Evolutionary conservation across 2,113 vertebrate genomes (phyloP), one percentile per base, ranked within the genome.

Genomic region (Agapornis roseicollis): DNA sequence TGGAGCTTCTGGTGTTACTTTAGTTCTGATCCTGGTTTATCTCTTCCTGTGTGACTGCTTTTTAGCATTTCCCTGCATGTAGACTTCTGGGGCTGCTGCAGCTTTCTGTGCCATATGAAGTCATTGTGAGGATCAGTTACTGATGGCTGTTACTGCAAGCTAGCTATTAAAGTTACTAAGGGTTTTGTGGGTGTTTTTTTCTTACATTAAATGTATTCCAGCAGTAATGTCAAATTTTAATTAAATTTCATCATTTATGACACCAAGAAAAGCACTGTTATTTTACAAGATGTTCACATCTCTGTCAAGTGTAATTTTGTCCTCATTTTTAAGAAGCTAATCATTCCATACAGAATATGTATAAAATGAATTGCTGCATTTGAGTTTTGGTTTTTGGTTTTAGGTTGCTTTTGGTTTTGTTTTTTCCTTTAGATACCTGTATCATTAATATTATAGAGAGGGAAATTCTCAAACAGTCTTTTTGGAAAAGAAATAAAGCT

Each of bases 191-290:
- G 29, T 24, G 5, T 44, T 76, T 77, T 27, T 27, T 85, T 77
- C n/a, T 88, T 88, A 71, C 46, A 28, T 39, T 91, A 78, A 74
- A 85, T 64, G 50, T 70, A 60, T 73, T 89, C 92, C 79, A 85
- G 46, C 71, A 63, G 28, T 68, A 85, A 69, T 28, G 27, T 72
- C 76, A 77, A 68, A 88, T 85, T 85, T 80, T 73, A 90, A 83
- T 92, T 87, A 49, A 42, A 80, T 78, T 58, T 85, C 3, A 12
- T 86, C 17, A 41, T 84, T 71, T 2, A 3, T 55, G 13, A 76
- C 17, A 35, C 39, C 58, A 77, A 77, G 41, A 80, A 84, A 82
- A 81, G 28, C 17, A 22, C 46, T 50, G 4, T 52, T 63, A 22
- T 74, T 94, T 83, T 66, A 88, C 13, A 68, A 65, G 82, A 47